These are phyloP conservation scores for Globodera ellingtonae DNA, from an alignment of 1,140 invertebrate genomes.

Conservation along the genomic window DNA sequence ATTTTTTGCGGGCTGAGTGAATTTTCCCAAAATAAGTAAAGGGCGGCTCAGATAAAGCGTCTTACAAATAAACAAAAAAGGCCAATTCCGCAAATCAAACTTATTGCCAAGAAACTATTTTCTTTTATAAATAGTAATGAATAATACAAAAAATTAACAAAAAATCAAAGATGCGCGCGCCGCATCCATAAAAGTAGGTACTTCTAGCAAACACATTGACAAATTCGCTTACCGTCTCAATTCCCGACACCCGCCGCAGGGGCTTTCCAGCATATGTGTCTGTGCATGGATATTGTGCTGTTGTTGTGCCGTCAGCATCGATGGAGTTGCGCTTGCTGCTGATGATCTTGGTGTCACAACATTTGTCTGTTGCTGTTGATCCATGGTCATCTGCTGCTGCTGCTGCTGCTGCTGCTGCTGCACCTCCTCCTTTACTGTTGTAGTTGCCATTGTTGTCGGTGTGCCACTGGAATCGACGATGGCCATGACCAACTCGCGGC, in stretches of 20 bases:
- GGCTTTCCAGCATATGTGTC: neutral
- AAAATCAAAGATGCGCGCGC: no score
- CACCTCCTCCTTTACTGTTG: neutral
- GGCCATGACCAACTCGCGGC: neutral
- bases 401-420: neutral
- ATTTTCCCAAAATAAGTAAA: no score
- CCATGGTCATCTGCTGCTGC: neutral
- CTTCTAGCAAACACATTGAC: no score
- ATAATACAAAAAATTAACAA: no score
- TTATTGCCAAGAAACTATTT: no score
- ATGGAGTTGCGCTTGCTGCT: neutral
- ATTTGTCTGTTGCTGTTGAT: neutral
- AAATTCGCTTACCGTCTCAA: constrained; percentile 5
- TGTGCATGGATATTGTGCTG: neutral
- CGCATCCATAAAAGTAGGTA: no score
- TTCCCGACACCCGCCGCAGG: constrained; percentile 9
- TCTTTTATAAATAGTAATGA: no score
- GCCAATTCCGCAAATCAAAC: no score
- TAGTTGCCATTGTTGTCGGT: neutral
- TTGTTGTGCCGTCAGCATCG: neutral
- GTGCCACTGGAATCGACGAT: neutral
- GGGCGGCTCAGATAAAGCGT: no score
- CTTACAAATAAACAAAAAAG: no score
- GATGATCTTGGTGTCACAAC: no score
- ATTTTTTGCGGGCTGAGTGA: no score